Evolutionary conservation across 1,140 invertebrate species (phyloP), one percentile per base, ranked within the genome.

Genomic region (Drosophila pachea): DNA sequence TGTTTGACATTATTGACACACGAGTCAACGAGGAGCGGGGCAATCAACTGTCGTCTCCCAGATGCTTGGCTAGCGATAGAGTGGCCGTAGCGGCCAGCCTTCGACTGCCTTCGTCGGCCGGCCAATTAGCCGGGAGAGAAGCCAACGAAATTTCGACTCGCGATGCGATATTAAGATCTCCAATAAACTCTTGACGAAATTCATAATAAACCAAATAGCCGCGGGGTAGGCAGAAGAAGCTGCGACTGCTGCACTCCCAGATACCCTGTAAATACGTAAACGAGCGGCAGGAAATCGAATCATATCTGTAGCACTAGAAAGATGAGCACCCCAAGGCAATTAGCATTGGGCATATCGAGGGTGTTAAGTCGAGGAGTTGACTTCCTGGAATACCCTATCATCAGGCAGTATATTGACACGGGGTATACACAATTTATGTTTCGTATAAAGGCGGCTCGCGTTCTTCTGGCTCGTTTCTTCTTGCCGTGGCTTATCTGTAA

Each of bases 1-100:
- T 74, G 81, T 79, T 83, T 79, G 81, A 78, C 79, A 82, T 68
- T 83, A 84, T 83, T 83, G 81, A 83, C 79, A 83, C 79, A 84
- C 79, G 73, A 83, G 79, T 83, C 79, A 75, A 73, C 40, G 47
- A 35, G 38, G 49, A 60, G 58, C 63, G 40, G 65, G 43, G 7
- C 55, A 67, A 71, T 68, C 64, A 71, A 49, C 32, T 47, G 52
- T 35, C 43, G 49, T 9, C 33, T 35, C 40, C 14, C 11, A 4
- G 61, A 70, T 63, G 67, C 43, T 63, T 35, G 67, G 29, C 50
- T 45, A 12, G 9, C 32, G 67, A 65, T 64, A 69, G 60, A n/a
- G 7, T 9, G n/a, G 7, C 12, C 62, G 49, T 70, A 66, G 58
- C 66, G 63, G n/a, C 9, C 42, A 75, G 72, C 74, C 72, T 72